Conservation (phyloP, 2,113 vertebrate genomes). For the Phyllostomus hastatus region DNA sequence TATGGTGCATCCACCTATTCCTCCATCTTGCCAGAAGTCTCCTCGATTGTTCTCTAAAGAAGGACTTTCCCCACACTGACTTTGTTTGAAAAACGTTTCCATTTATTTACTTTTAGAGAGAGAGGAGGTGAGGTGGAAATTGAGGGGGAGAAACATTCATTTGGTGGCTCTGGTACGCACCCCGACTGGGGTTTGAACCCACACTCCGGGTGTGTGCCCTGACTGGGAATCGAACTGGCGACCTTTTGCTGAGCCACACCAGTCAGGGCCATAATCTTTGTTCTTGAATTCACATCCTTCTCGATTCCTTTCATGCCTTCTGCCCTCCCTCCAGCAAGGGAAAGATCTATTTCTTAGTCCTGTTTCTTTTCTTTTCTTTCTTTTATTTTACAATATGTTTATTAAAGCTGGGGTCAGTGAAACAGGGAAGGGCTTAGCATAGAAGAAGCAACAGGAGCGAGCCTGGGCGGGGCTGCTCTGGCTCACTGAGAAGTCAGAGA, state of each 20-base stretch:
- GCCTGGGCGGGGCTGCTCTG: no score
- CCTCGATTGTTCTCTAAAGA: not conserved
- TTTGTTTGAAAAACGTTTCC: no score
- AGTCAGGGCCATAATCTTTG: not conserved
- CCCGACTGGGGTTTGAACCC: not conserved
- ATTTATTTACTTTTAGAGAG: not conserved
- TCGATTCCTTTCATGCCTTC: not conserved
- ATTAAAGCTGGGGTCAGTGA: no score
- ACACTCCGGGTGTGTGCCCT: no score
- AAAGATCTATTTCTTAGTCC: not conserved
- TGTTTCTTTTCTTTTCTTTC: not conserved
- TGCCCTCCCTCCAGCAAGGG: not conserved
- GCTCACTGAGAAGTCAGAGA: no score
- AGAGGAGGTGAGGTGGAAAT: not conserved
- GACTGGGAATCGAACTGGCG: no score
- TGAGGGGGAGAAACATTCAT: not conserved
- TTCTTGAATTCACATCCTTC: not conserved
- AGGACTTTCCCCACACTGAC: not conserved
- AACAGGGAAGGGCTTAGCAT: no score
- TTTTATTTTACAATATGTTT: not conserved
- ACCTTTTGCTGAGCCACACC: no score
- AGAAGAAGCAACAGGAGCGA: no score
- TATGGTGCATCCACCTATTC: no score
- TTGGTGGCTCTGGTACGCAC: not conserved
- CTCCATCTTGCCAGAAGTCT: no score